Evolutionary conservation across 2,113 vertebrate species (phyloP).

Genomic region (Lophotis ruficrista): DNA sequence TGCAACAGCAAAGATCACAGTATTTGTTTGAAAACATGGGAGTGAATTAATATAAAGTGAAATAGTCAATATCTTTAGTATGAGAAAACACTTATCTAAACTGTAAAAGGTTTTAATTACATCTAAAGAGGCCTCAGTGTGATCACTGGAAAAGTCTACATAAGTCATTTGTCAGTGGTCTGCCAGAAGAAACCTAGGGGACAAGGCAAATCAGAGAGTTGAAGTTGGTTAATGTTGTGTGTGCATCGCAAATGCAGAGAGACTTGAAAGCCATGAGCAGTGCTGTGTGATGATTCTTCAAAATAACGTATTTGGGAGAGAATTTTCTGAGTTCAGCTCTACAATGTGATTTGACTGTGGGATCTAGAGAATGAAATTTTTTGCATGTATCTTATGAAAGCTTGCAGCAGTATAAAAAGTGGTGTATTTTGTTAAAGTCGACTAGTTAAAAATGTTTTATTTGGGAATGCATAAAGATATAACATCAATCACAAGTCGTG

Average conservation of each 20-base stretch:
- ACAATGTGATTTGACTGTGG: neutral
- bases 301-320: neutral
- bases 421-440: neutral
- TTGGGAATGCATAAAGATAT: neutral
- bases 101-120: neutral
- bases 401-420: neutral
- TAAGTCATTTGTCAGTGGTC: neutral
- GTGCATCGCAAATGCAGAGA: neutral
- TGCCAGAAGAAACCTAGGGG: neutral
- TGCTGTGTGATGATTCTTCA: neutral
- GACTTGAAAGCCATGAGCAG: neutral
- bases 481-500: neutral
- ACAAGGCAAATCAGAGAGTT: neutral
- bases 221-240: neutral
- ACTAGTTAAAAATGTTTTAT: neutral
- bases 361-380: neutral
- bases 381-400: neutral
- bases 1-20: neutral
- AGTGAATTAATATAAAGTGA: neutral
- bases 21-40: neutral
- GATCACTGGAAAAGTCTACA: neutral
- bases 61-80: neutral
- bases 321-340: neutral
- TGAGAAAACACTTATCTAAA: neutral
- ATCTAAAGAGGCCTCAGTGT: neutral